phyloP scores from a whole-genome alignment of 2,797 vertebrate species.

The Lateolabrax maculatus region DNA sequence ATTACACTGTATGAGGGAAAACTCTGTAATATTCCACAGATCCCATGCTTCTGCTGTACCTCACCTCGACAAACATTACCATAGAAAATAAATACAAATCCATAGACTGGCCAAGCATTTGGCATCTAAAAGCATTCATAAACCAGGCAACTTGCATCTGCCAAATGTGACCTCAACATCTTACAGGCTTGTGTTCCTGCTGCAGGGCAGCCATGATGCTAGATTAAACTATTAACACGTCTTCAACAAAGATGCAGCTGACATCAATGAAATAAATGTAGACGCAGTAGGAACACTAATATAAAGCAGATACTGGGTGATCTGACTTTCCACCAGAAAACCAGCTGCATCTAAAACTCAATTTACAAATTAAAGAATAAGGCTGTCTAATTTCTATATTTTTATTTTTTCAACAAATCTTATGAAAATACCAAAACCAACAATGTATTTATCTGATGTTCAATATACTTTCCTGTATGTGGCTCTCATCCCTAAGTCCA shows the following conservation, averaged over 20 bases:
- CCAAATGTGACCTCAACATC: constrained; percentile 66
- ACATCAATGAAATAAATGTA: constrained; percentile 18
- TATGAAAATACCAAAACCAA: neutral
- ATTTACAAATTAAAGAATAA: neutral
- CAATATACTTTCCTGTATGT: neutral
- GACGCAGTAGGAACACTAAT: constrained; percentile 5
- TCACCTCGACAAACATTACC: constrained; percentile 33
- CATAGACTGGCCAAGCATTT: constrained; percentile 10
- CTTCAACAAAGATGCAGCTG: constrained; percentile 18
- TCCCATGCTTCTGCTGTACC: neutral
- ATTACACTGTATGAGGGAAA: constrained; percentile 1
- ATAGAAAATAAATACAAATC: constrained; percentile 43
- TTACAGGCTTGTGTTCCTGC: constrained; percentile 42
- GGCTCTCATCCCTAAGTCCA: too few relatives aligned
- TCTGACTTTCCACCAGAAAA: neutral
- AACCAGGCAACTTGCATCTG: constrained; percentile 20
- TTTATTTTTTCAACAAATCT: neutral
- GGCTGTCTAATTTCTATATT: neutral
- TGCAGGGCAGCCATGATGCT: constrained; percentile 17
- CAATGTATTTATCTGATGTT: too few relatives aligned
- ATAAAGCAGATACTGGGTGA: neutral
- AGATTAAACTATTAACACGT: constrained; percentile 35
- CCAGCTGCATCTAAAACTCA: neutral
- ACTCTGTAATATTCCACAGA: constrained; percentile 12
- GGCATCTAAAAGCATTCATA: constrained; percentile 21